Evolutionary conservation across 2,113 vertebrate species (phyloP), one percentile per base, ranked within the genome.

Genomic region (Ochotona curzoniae): DNA sequence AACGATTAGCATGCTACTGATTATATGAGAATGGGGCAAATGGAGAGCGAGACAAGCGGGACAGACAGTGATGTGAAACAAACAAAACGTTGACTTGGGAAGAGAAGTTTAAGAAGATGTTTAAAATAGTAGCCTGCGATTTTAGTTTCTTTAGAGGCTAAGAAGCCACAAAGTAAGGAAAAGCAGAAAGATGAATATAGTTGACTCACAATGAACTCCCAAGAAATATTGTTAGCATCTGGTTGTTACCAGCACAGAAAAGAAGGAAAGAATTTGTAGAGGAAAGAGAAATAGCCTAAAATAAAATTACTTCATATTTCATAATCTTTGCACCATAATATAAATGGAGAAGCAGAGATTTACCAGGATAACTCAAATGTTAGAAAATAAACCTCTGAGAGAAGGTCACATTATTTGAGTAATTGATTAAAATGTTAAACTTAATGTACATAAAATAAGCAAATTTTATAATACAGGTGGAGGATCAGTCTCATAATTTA

Each of bases 21-120:
- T 9, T 75, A 38, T 44, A 81, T 84, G 14, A 74, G 81, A 88
- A 90, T 23, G 14, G 7, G 49, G 26, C 30, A 81, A 82, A 51
- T 17, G 47, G 51, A 93, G 70, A 87, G 61, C 60, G 63, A 80
- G 78, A 63, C 87, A 54, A 89, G 89, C 83, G 23, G 88, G 25
- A n/a, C 54, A 89, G 47, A 66, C 35, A 95, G 69, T 81, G 69
- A 64, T 28, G 10, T 78, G 35, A 83, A 83, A 44, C 93, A 94
- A 93, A 57, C 9, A 64, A 89, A 95, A 70, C 8, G 35, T 69
- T 28, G 17, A 76, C 71, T 89, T 63, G 70, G 85, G 28, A 86
- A 94, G 60, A 93, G 11, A 95, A 94, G 49, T 75, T 35, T 82
- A 95, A 88, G 69, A 92, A 93, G 49, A 61, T 60, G 88, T 96